These are phyloP conservation scores for Drosophila dives DNA, from an alignment of 2,888 invertebrate species.

Conservation along the genomic window DNA sequence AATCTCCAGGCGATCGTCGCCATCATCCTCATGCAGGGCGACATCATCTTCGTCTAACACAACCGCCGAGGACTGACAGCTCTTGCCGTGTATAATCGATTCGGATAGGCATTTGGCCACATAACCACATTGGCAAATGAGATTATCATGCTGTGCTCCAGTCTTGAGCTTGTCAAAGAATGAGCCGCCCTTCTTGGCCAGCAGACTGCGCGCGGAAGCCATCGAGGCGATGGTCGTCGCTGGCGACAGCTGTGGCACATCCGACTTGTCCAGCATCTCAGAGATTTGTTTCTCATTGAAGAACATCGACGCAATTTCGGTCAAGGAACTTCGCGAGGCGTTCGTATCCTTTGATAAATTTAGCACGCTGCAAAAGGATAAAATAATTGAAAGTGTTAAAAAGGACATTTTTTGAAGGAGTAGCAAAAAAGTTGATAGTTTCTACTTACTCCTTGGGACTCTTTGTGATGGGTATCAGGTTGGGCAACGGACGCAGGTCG, in stretches of 20 bases:
- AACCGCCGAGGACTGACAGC: constrained; percentile 85
- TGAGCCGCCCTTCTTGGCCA: constrained; percentile 86
- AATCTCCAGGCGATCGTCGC: constrained; percentile 80
- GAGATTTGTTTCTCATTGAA: constrained; percentile 81
- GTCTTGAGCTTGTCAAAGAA: constrained; percentile 94
- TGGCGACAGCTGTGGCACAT: constrained; percentile 77
- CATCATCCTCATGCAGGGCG: constrained; percentile 76
- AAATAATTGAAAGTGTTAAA: not conserved
- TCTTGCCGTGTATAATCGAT: constrained; percentile 91
- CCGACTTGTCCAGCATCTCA: constrained; percentile 73
- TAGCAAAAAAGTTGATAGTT: not conserved
- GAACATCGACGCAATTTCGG: constrained; percentile 86
- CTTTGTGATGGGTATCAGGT: constrained; percentile 89
- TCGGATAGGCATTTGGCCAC: constrained; percentile 93
- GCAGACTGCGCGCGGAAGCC: constrained; percentile 72
- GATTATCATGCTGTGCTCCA: constrained; percentile 88
- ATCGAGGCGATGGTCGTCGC: constrained; percentile 73
- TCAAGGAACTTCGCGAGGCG: constrained; percentile 83
- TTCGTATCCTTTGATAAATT: constrained; percentile 83
- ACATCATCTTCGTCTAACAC: constrained; percentile 74
- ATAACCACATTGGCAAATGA: constrained; percentile 90
- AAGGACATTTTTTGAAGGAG: not conserved
- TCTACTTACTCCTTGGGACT: constrained; percentile 71
- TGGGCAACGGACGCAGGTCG: constrained; percentile 89
- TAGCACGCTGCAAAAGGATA: constrained; percentile 68